These are phyloP conservation scores for Epinephelus cyanopodus DNA, from an alignment of 2,113 vertebrate genomes.

Conservation along the genomic window DNA sequence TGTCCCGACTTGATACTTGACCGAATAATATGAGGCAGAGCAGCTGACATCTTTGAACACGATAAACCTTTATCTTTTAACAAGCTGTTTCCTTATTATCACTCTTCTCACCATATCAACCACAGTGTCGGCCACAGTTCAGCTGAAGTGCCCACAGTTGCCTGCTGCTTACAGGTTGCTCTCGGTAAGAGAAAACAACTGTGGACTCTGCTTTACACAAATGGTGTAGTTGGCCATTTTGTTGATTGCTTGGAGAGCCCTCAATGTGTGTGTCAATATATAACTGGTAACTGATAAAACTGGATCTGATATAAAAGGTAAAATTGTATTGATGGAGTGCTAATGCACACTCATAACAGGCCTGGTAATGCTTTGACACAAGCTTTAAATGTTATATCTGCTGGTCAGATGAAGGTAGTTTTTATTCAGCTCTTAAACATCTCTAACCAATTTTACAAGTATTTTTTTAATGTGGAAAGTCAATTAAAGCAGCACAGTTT, in stretches of 20 bases:
- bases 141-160: neutral
- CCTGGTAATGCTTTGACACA: too few relatives aligned
- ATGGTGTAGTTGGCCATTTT: accelerated
- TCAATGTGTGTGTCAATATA: neutral
- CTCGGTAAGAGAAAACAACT: neutral
- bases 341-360: too few relatives aligned
- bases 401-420: neutral
- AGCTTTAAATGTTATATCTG: neutral
- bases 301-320: too few relatives aligned
- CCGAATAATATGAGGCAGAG: neutral
- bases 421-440: neutral
- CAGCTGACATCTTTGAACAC: neutral
- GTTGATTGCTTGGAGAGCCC: neutral
- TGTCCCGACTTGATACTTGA: neutral
- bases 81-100: neutral
- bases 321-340: neutral
- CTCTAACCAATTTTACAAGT: neutral
- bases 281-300: neutral
- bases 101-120: constrained; percentile 11
- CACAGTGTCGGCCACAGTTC: neutral
- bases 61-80: constrained; percentile 14
- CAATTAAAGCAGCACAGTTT: neutral
- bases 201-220: neutral
- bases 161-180: neutral
- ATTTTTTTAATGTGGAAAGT: neutral